Conservation (phyloP, 2,113 vertebrate genomes). For the Hydrochoerus hydrochaeris region DNA sequence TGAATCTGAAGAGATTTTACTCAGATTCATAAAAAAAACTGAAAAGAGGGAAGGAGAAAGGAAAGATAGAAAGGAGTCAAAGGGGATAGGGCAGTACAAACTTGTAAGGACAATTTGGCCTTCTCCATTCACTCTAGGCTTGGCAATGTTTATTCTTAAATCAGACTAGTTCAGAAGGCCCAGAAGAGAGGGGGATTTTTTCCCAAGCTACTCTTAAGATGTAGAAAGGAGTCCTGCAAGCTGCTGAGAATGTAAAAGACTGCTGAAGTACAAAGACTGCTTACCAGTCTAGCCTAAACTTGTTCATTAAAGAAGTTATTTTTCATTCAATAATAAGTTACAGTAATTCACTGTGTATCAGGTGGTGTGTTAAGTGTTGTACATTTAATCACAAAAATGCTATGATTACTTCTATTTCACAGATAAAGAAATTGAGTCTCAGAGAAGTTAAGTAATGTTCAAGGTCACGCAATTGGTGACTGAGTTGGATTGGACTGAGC, state of each 20-base stretch:
- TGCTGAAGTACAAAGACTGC: not conserved
- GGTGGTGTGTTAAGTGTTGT: not conserved
- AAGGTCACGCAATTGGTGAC: conserved; percentile 27
- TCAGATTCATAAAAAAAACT: conserved; percentile 53
- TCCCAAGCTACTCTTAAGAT: not conserved
- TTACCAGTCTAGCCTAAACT: conserved; percentile 4
- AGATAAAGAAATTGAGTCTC: conserved; percentile 19
- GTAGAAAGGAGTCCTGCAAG: conserved; percentile 39
- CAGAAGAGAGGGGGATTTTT: not conserved
- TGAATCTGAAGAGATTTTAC: conserved; percentile 36
- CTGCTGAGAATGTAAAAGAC: not conserved
- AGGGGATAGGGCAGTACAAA: not conserved
- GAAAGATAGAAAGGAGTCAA: not conserved
- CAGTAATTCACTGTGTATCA: not conserved
- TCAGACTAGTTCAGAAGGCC: not conserved
- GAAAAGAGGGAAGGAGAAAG: not conserved
- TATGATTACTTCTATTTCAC: conserved; percentile 55
- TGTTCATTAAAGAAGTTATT: conserved; percentile 32
- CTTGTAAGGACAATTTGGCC: not conserved
- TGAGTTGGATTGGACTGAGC: not conserved
- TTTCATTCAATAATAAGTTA: conserved; percentile 15
- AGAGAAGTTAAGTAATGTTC: conserved; percentile 18
- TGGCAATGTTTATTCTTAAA: not conserved
- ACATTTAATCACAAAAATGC: conserved; percentile 14
- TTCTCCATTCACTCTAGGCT: conserved; percentile 3